These are phyloP conservation scores for Acanthopagrus latus DNA, from an alignment of 2,797 vertebrate species.

Conservation along the genomic window DNA sequence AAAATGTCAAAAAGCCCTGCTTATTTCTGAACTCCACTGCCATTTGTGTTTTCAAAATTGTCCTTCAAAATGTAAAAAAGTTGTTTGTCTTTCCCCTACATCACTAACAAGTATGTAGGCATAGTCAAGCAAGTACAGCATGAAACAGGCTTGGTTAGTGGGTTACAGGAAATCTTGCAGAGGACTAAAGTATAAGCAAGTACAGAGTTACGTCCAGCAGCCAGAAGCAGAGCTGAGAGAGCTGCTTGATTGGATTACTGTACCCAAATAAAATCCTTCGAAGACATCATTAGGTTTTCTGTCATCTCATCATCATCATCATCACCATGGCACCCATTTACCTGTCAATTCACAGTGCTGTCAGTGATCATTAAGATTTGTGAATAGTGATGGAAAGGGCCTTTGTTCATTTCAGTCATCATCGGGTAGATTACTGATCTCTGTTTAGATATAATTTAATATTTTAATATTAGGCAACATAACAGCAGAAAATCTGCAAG, in stretches of 20 bases:
- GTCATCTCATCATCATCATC: constrained; percentile 79
- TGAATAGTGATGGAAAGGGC: constrained; percentile 3
- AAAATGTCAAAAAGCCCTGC: constrained; percentile 68
- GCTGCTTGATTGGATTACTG: constrained; percentile 83
- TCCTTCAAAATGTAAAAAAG: neutral
- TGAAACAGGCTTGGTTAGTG: constrained; percentile 73
- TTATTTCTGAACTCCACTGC: constrained; percentile 9
- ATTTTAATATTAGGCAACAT: neutral
- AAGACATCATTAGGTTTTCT: constrained; percentile 81
- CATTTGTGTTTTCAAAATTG: constrained; percentile 22
- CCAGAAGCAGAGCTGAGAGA: constrained; percentile 55
- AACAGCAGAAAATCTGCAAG: neutral
- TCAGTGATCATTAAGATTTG: constrained; percentile 51
- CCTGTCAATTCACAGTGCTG: constrained; percentile 87
- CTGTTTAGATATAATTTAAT: neutral
- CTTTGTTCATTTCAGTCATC: neutral
- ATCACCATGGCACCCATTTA: constrained; percentile 88
- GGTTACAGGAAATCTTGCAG: constrained; percentile 60
- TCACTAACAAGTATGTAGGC: neutral
- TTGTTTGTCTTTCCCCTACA: neutral
- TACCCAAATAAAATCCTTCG: constrained; percentile 90
- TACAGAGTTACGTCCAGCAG: constrained; percentile 47
- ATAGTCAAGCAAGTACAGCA: constrained; percentile 25
- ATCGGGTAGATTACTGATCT: neutral
- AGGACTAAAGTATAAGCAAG: constrained; percentile 42